Base-by-base conservation (phyloP, 35 echinoderm and acorn worm genomes). In the Amphiura filiformis region DNA sequence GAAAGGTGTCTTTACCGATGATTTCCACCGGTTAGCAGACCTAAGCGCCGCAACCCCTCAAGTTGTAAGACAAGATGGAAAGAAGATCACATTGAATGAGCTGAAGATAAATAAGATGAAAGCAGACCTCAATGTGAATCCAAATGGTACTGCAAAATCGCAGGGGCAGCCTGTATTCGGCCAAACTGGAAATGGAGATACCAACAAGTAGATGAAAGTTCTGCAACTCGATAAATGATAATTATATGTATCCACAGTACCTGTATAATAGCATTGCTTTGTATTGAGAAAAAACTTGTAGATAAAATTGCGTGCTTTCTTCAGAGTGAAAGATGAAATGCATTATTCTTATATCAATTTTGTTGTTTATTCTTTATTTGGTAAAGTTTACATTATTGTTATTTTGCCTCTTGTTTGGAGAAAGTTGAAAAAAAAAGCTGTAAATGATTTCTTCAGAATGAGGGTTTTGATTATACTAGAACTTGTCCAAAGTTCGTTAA, bases 1-100 rank as follows among this genome's bases (percentile, higher is more conserved):
- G 83, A 85, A 85, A 61, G 33, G 35, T 34, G 57, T 85, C 26
- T 85, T 85, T n/a, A 85, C 83, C 0, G 83, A 85, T 30, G 83
- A 85, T 13, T 70, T 70, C 61, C 61, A 70, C 28, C 17, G 7
- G 61, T 30, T 70, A n/a, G 61, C 61, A 70, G 61, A 70, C 61
- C 26, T 70, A 23, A 70, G 61, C 28, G 26, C 7, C 7, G 26
- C 61, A 15, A 70, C 15, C 26, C 11, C 26, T 70, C 61, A 18
- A 18, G 28, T 18, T 11, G 17, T n/a, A 26, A 70, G 26, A 70
- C 61, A 5, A 70, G 61, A 30, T 13, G 83, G 65, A 31, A 85
- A 85, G 56, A 85, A 85, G 83, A 37, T 85, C 32, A 65, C 47
- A 33, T 37, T 85, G 34, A 85, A 85, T 36, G 57, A 85, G 28